phyloP scores from a whole-genome alignment of 2,797 vertebrate genomes.

The Pangasius mekongensis region DNA sequence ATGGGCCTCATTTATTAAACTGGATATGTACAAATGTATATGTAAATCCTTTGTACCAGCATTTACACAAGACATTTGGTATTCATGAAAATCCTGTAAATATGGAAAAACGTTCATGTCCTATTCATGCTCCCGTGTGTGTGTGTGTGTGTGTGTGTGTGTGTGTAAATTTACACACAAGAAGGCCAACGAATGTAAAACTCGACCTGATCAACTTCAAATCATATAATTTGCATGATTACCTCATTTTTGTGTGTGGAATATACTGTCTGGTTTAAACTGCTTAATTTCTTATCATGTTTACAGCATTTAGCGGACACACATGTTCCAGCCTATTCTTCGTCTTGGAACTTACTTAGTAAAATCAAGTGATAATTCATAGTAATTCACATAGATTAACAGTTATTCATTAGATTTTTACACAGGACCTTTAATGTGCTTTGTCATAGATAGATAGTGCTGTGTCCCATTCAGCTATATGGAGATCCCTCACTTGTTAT shows the following conservation, averaged over 20 bases:
- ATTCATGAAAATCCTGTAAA: background rate
- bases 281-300: background rate
- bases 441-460: background rate
- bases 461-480: background rate
- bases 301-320: background rate
- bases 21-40: background rate
- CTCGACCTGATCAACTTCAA: background rate
- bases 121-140: background rate
- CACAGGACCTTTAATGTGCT: background rate
- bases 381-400: background rate
- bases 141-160: too few relatives aligned
- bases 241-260: background rate
- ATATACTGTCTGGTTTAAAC: background rate
- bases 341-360: background rate
- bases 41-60: background rate
- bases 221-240: background rate
- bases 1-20: background rate
- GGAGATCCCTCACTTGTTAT: background rate
- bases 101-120: background rate
- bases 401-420: background rate
- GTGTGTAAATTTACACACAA: background rate
- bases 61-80: background rate
- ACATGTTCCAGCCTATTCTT: background rate
- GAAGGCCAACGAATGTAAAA: background rate
- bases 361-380: background rate